Evolutionary conservation across 2,797 vertebrate species (phyloP).

Genomic region (Hozukius guyotensis): DNA sequence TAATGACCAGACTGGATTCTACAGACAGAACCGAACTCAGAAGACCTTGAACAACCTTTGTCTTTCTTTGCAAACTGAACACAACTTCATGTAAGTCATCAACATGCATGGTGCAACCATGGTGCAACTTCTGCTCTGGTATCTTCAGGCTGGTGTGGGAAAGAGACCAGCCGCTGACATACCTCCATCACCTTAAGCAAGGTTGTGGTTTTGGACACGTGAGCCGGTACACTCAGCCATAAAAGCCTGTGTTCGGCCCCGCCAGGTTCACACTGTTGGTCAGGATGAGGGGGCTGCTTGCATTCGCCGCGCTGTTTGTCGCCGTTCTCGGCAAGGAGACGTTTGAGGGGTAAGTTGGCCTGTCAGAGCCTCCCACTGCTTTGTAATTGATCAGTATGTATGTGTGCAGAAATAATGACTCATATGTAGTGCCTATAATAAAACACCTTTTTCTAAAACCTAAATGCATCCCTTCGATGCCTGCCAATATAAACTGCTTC

Average conservation of each 20-base stretch:
- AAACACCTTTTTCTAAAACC: not conserved
- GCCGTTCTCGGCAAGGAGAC: constrained; percentile 68
- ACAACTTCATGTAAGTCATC: not conserved
- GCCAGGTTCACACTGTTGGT: constrained; percentile 1
- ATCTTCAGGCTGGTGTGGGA: constrained; percentile 49
- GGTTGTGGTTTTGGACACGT: constrained; percentile 36
- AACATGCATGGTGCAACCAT: not conserved
- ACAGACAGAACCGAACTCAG: not conserved
- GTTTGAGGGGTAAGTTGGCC: constrained; percentile 76
- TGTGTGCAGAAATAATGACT: not conserved
- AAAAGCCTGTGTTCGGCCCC: constrained; percentile 34
- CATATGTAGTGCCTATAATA: not conserved
- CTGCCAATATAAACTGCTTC: not conserved
- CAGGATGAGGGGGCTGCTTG: constrained; percentile 75
- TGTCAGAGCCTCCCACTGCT: not conserved
- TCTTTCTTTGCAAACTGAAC: not conserved
- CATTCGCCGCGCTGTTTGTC: constrained; percentile 63
- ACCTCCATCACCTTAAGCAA: constrained; percentile 23
- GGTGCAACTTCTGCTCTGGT: not conserved
- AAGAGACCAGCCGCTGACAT: constrained; percentile 53
- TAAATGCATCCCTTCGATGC: not conserved
- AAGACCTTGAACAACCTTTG: not conserved
- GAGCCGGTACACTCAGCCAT: not conserved
- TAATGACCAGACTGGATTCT: not conserved
- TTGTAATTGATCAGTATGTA: not conserved